Evolutionary conservation across 2,797 vertebrate species (phyloP), one percentile per base, ranked within the genome.

Genomic region (Brachyalestes nurse): DNA sequence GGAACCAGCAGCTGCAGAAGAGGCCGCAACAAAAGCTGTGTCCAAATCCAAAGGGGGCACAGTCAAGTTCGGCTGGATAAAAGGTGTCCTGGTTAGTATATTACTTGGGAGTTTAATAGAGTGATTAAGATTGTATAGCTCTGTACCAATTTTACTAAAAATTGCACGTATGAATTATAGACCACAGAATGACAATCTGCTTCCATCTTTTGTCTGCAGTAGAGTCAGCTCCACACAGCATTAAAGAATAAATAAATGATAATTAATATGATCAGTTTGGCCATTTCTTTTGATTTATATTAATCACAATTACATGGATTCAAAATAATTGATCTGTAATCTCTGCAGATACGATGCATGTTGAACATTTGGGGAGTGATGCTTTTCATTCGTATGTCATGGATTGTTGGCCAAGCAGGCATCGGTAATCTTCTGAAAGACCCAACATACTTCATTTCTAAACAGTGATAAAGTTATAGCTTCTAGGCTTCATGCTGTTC

Each of bases 301-400:
- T 42, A 13, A 23, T 72, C 58, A 45, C 4, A 19, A n/a, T 40
- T 23, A 69, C 7, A 45, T 16, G 25, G 13, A 62, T 19, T 23
- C 9, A 51, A 12, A 70, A 16, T 38, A 6, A 25, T 74, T 64
- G 17, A 25, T 78, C 4, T 81, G n/a, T 55, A 12, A 70, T 86
- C 72, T 80, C 40, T 87, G 12, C 87, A 95, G 98, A 89, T 99
- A 80, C 96, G 98, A 90, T 99, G 97, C 85, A 99, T 99, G 98
- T 91, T 99, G 90, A 99, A 99, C 90, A 99, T 99, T 78, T 99
- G 98, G 97, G 98, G 97, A n/a, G 98, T 99, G 89, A 99, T 99
- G 97, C 96, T 99, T 25, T 99, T 99, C 88, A 99, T 99, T 91
- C 92, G 98, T 64, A 94, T 99, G 77, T 97, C 97, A 6, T 99